phyloP scores from a whole-genome alignment of 2,888 invertebrate genomes.

The Drosophila ezoana region DNA sequence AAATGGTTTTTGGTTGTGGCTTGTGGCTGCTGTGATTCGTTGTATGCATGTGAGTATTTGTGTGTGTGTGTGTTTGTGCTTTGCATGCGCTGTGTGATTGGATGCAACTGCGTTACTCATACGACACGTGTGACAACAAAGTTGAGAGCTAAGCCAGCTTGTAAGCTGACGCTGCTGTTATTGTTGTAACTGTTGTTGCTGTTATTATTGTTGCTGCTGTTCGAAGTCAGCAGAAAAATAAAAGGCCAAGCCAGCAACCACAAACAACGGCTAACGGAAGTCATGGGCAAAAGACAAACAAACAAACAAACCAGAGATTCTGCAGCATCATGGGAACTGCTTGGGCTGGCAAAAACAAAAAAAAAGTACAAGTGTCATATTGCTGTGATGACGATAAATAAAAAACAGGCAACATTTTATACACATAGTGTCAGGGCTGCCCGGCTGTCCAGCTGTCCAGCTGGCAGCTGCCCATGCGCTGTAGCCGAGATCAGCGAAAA shows the following conservation, averaged over 20 bases:
- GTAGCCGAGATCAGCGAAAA: constrained; percentile 67
- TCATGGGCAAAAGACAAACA: constrained; percentile 77
- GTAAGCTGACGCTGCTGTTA: constrained; percentile 45
- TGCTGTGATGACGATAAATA: constrained; percentile 72
- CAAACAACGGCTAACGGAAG: constrained; percentile 76
- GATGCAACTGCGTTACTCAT: constrained; percentile 65
- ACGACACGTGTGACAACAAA: constrained; percentile 75
- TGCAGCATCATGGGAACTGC: constrained; percentile 81
- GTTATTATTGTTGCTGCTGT: constrained; percentile 26
- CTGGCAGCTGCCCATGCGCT: constrained; percentile 47
- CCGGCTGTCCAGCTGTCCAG: constrained; percentile 19
- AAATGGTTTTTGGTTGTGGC: constrained; percentile 66
- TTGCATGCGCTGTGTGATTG: constrained; percentile 48
- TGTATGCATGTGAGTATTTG: constrained; percentile 11
- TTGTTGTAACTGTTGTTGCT: constrained; percentile 24
- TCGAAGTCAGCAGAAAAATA: neutral
- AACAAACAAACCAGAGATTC: constrained; percentile 73
- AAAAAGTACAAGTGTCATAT: constrained; percentile 73
- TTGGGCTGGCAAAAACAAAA: constrained; percentile 64
- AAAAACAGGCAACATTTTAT: constrained; percentile 74
- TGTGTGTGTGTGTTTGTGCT: constrained; percentile 27
- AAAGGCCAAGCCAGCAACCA: constrained; percentile 43
- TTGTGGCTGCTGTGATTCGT: constrained; percentile 38
- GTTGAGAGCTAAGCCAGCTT: constrained; percentile 62
- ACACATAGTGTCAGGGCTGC: constrained; percentile 52